These are phyloP conservation scores for Emydura subglobosa DNA, from an alignment of 2,113 vertebrate genomes.

Conservation along the genomic window DNA sequence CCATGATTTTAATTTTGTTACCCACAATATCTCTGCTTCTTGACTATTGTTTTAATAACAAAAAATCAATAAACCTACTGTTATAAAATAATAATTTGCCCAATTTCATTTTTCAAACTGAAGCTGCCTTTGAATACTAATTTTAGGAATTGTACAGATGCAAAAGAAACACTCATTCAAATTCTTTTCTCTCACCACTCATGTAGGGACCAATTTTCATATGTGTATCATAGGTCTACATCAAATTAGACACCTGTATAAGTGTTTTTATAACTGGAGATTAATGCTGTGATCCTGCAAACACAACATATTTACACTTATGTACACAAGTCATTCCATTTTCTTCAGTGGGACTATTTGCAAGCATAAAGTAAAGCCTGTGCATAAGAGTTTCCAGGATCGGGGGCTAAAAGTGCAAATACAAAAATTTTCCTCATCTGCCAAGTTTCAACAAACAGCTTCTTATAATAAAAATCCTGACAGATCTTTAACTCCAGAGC, in stretches of 20 bases:
- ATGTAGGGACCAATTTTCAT: neutral
- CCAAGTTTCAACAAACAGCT: neutral
- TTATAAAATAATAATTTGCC: neutral
- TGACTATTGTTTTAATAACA: neutral
- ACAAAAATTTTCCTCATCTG: neutral
- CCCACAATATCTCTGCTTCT: neutral
- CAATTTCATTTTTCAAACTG: neutral
- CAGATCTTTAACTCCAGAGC: neutral
- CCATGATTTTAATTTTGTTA: neutral
- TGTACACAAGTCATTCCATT: neutral
- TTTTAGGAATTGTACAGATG: neutral
- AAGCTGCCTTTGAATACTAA: neutral
- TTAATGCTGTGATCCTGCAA: neutral
- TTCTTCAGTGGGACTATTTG: accelerated
- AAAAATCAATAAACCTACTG: neutral
- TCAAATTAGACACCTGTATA: neutral
- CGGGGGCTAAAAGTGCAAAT: neutral
- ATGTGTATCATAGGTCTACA: neutral
- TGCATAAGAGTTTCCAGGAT: neutral
- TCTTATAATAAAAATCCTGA: accelerated
- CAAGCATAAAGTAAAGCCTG: neutral
- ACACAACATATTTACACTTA: neutral
- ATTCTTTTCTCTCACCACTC: neutral
- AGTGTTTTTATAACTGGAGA: neutral
- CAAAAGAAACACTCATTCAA: neutral